These are phyloP conservation scores for Paguma larvata DNA, from an alignment of 2,797 vertebrate species.

Conservation along the genomic window DNA sequence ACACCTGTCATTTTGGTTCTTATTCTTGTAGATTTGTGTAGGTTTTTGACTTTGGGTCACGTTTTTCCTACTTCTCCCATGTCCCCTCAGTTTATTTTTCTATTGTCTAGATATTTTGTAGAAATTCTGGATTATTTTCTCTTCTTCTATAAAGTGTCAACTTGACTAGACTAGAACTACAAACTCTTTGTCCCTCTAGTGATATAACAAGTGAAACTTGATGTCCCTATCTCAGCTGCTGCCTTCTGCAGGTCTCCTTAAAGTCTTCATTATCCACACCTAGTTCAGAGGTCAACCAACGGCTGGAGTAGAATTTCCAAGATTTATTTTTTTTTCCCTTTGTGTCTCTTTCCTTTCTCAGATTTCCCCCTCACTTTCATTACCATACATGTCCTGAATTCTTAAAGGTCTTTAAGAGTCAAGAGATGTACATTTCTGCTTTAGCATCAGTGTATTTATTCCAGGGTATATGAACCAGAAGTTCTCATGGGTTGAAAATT, in stretches of 20 bases:
- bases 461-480: neutral
- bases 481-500: neutral
- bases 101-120: neutral
- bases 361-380: neutral
- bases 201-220: neutral
- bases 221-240: neutral
- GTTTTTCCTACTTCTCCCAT: neutral
- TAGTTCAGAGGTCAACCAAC: neutral
- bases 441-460: neutral
- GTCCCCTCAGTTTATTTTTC: neutral
- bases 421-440: neutral
- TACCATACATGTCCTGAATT: neutral
- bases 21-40: neutral
- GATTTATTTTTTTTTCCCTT: neutral
- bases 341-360: neutral
- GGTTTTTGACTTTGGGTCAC: neutral
- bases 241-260: neutral
- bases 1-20: neutral
- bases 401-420: neutral
- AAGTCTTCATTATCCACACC: rapidly evolving
- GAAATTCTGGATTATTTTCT: neutral
- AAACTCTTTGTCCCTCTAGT: neutral
- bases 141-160: neutral
- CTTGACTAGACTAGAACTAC: neutral
- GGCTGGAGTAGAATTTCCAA: neutral